Evolutionary conservation across 2,888 invertebrate genomes (phyloP).

Genomic region (Danaus chrysippus): DNA sequence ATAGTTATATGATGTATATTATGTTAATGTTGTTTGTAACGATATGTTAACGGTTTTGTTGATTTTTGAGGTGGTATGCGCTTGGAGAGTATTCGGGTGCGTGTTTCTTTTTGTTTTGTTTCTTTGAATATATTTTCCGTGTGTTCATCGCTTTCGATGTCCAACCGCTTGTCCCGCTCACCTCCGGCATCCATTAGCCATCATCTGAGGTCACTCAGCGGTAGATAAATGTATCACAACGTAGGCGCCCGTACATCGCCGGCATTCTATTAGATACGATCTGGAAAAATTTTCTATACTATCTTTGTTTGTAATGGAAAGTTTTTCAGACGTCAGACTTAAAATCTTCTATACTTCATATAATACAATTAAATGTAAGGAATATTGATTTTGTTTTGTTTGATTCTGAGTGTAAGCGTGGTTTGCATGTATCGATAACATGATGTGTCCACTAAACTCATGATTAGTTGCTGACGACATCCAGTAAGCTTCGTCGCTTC

Average conservation of each 20-base stretch:
- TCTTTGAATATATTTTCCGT: too few relatives aligned
- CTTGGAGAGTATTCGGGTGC: conserved; percentile 64
- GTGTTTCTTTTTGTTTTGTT: conserved; percentile 57
- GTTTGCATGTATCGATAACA: conserved; percentile 44
- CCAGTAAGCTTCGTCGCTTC: conserved; percentile 67
- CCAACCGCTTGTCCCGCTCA: conserved; percentile 64
- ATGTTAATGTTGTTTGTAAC: too few relatives aligned
- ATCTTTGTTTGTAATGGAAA: conserved; percentile 59
- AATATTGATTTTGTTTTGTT: conserved; percentile 44
- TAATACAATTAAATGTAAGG: conserved; percentile 52
- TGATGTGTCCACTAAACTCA: conserved; percentile 61
- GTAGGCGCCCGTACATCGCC: conserved; percentile 74
- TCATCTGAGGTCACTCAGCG: conserved; percentile 68
- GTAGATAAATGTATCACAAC: conserved; percentile 79
- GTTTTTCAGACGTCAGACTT: conserved; percentile 63
- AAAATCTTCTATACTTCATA: conserved; percentile 44
- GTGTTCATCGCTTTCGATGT: conserved; percentile 76
- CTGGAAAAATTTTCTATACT: conserved; percentile 74
- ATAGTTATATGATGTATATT: too few relatives aligned
- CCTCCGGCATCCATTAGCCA: conserved; percentile 74
- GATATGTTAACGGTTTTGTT: conserved; percentile 63
- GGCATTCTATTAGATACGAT: conserved; percentile 47
- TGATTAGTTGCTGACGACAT: conserved; percentile 63
- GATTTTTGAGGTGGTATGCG: conserved; percentile 73
- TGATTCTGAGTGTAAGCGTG: conserved; percentile 40